These are phyloP conservation scores for Nerophis ophidion DNA, from an alignment of 2,113 vertebrate genomes.

Conservation along the genomic window DNA sequence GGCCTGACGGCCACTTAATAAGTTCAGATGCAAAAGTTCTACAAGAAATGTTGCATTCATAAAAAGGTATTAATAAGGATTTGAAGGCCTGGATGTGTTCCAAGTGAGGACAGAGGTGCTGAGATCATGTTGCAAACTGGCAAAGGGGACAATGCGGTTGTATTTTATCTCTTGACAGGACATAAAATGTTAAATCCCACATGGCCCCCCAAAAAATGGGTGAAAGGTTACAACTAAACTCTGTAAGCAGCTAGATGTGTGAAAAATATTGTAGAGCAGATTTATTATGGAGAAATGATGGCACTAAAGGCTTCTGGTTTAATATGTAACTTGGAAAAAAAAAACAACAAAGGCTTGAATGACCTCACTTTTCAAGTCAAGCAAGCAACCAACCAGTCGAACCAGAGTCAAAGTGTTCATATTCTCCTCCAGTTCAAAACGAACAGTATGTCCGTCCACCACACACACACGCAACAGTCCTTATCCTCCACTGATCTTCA, in stretches of 20 bases:
- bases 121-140: not conserved
- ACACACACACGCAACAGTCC: not conserved
- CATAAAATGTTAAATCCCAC: not conserved
- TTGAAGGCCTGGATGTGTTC: constrained; percentile 4
- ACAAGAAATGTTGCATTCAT: too few relatives aligned
- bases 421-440: constrained; percentile 2
- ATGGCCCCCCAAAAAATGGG: not conserved
- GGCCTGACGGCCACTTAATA: not conserved
- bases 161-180: constrained; percentile 1
- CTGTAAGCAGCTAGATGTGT: not conserved
- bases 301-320: not conserved
- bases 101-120: constrained; percentile 36
- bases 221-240: constrained; percentile 25
- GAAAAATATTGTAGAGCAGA: not conserved
- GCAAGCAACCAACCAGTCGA: constrained; percentile 3
- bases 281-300: too few relatives aligned
- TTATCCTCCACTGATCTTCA: not conserved
- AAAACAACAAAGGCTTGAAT: not conserved
- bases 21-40: too few relatives aligned
- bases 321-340: not conserved
- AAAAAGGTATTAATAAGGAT: not conserved
- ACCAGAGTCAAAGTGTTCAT: not conserved
- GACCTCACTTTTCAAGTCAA: constrained; percentile 22
- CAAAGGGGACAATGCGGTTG: constrained; percentile 2
- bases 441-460: not conserved